These are phyloP conservation scores for Mamestra brassicae DNA, from an alignment of 2,888 invertebrate genomes.

Conservation along the genomic window DNA sequence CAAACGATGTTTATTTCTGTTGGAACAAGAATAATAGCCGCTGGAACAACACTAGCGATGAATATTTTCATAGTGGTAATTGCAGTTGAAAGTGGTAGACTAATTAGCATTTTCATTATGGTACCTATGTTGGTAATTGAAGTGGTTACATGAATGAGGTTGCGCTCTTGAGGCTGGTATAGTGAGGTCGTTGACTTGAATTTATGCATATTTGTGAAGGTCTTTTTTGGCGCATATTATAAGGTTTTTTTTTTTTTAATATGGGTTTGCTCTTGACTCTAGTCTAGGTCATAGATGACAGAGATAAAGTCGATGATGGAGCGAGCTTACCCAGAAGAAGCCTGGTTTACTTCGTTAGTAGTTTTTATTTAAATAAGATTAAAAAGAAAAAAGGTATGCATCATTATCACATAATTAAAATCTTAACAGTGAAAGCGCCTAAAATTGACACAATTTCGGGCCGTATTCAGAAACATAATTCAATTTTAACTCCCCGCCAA, in stretches of 20 bases:
- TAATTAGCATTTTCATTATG: constrained; percentile 47
- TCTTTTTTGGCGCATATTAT: too few relatives aligned
- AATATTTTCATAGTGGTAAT: constrained; percentile 53
- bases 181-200: constrained; percentile 4
- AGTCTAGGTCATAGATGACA: too few relatives aligned
- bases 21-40: constrained; percentile 47
- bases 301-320: too few relatives aligned
- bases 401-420: too few relatives aligned
- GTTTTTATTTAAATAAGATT: too few relatives aligned
- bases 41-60: constrained; percentile 23
- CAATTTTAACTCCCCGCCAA: neutral
- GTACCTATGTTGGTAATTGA: constrained; percentile 33
- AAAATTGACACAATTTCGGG: neutral
- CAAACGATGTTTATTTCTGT: constrained; percentile 59
- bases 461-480: neutral
- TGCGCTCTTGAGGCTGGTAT: constrained; percentile 17
- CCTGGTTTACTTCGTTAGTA: too few relatives aligned
- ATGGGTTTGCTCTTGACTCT: too few relatives aligned
- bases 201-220: neutral
- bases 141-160: constrained; percentile 38
- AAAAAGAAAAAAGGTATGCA: too few relatives aligned
- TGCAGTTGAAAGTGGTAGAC: constrained; percentile 30
- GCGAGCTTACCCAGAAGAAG: too few relatives aligned
- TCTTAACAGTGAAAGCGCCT: too few relatives aligned
- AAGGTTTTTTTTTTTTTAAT: too few relatives aligned